A percentile compares a stretch with the other conserved stretches of the same genome.
phyloP scores from a whole-genome alignment of 2,797 vertebrate species.

The Okamejei kenojei region DNA sequence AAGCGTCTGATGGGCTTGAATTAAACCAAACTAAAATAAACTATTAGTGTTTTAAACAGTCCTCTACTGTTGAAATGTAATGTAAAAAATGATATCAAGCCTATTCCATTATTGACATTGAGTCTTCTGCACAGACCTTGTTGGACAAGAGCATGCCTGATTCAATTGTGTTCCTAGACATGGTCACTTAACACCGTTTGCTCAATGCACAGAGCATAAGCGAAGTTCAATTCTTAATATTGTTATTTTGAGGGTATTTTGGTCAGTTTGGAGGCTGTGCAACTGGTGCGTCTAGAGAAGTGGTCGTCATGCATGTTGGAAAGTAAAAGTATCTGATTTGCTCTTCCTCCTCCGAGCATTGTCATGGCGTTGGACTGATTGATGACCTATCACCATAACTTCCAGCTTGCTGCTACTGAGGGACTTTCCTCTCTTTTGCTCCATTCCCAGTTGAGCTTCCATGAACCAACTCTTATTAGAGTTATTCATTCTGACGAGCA shows the following conservation, averaged over 20 bases:
- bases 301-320: background rate
- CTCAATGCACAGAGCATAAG: too few species aligned
- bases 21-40: background rate
- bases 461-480: background rate
- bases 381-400: background rate
- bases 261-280: background rate
- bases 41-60: background rate
- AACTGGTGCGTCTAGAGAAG: background rate
- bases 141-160: background rate
- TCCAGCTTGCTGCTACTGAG: background rate
- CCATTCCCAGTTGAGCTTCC: background rate
- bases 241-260: conserved; percentile 6
- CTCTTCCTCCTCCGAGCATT: background rate
- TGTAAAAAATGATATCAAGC: background rate
- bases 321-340: conserved; percentile 22
- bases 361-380: background rate
- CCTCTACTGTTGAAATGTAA: background rate
- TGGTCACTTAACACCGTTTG: background rate
- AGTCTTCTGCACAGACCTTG: background rate
- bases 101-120: background rate
- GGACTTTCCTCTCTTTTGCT: background rate
- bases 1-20: too few species aligned
- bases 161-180: background rate
- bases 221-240: background rate
- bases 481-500: background rate